Evolutionary conservation across 2,888 invertebrate genomes (phyloP).

Genomic region (Diarsia rubi): DNA sequence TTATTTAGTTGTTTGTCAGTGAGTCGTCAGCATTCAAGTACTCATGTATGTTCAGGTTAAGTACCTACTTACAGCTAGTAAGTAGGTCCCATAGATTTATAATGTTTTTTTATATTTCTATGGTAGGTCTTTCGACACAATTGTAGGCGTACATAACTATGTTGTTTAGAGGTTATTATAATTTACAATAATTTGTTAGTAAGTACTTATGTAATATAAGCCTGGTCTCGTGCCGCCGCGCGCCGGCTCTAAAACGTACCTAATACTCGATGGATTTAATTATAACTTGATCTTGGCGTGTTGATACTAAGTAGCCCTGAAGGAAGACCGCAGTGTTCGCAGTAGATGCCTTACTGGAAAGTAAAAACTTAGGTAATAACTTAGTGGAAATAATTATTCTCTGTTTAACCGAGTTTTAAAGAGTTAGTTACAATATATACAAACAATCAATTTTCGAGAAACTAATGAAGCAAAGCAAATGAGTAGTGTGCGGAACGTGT

Average conservation of each 20-base stretch:
- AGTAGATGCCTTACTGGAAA: too few relatives aligned
- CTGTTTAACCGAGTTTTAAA: not conserved
- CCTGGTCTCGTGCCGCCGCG: not conserved
- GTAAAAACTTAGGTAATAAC: not conserved
- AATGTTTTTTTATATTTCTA: too few relatives aligned
- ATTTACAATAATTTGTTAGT: not conserved
- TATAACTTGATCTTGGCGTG: not conserved
- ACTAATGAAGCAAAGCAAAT: conserved; percentile 8
- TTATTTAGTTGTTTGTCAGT: not conserved
- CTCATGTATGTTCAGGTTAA: not conserved
- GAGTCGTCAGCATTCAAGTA: not conserved
- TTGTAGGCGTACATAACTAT: not conserved
- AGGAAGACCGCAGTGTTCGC: not conserved
- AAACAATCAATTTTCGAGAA: not conserved
- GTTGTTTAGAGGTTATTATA: not conserved
- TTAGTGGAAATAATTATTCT: not conserved
- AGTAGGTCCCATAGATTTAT: too few relatives aligned
- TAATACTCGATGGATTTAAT: not conserved
- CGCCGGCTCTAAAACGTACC: not conserved
- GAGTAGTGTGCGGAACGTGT: conserved; percentile 27
- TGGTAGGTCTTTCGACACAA: not conserved
- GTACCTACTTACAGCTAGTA: not conserved
- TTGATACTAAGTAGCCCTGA: not conserved
- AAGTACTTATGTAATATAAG: not conserved
- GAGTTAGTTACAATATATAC: not conserved